Conservation (phyloP, 2,113 vertebrate species). For the Paratilapia polleni region DNA sequence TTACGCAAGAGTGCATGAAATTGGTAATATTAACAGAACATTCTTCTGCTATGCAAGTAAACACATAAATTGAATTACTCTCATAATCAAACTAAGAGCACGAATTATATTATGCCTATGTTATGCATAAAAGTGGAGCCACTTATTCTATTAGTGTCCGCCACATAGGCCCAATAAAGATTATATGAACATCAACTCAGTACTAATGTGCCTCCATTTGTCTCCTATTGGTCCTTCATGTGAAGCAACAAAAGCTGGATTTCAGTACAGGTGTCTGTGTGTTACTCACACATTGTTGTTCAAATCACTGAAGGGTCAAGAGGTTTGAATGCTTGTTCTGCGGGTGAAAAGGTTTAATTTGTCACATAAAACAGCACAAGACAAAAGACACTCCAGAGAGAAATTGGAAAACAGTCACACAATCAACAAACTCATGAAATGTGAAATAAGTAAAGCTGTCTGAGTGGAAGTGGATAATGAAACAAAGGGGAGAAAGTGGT, state of each 20-base stretch:
- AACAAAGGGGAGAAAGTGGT: not conserved
- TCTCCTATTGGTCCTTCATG: not conserved
- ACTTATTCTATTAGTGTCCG: slow-evolving; percentile 24
- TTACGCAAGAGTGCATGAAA: slow-evolving; percentile 31
- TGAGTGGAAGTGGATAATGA: not conserved
- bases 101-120: not conserved
- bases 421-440: not conserved
- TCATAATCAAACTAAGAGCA: slow-evolving; percentile 33
- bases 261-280: not conserved
- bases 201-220: not conserved
- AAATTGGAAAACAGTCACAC: not conserved
- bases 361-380: not conserved
- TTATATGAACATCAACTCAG: not conserved
- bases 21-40: not conserved
- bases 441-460: not conserved
- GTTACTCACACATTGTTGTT: not conserved
- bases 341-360: not conserved
- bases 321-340: slow-evolving; percentile 7
- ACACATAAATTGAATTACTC: slow-evolving; percentile 43
- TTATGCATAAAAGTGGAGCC: slow-evolving; percentile 19
- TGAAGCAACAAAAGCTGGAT: slow-evolving; percentile 18
- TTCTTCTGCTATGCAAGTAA: slow-evolving; percentile 16
- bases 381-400: not conserved
- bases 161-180: not conserved
- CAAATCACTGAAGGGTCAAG: slow-evolving; percentile 25